Conservation (phyloP, 1,140 invertebrate species). For the Diabrotica undecimpunctata region DNA sequence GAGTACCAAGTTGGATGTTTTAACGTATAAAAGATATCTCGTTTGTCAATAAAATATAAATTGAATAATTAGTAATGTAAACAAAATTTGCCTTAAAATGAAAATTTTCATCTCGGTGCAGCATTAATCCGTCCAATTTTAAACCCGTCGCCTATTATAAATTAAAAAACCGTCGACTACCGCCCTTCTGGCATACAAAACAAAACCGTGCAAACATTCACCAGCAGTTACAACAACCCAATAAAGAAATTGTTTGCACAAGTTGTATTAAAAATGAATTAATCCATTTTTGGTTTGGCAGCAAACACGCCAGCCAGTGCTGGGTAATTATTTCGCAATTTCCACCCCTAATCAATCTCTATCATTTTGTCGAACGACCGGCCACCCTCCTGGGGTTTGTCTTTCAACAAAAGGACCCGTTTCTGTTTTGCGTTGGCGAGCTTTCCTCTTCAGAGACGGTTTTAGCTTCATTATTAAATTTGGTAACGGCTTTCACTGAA, state of each 20-base stretch:
- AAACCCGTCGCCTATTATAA: not conserved
- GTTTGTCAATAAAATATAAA: no score
- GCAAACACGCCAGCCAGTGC: constrained; percentile 36
- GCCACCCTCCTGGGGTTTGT: constrained; percentile 27
- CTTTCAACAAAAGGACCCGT: constrained; percentile 28
- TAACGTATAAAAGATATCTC: no score
- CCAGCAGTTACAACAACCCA: constrained; percentile 10
- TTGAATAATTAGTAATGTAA: no score
- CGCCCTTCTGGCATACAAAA: not conserved
- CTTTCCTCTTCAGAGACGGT: not conserved
- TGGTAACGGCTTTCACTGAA: no score
- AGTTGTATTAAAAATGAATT: constrained; percentile 47
- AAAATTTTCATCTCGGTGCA: not conserved
- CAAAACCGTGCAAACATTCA: constrained; percentile 2
- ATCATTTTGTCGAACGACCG: constrained; percentile 41
- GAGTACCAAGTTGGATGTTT: no score
- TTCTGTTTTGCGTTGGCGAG: constrained; percentile 10
- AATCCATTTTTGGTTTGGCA: constrained; percentile 45
- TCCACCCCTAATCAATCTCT: constrained; percentile 46
- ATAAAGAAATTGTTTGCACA: constrained; percentile 44
- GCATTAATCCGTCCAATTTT: not conserved
- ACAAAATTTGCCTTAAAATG: no score
- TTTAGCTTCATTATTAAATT: not conserved
- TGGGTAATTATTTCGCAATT: constrained; percentile 45
- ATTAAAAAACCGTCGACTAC: not conserved